Evolutionary conservation across 2,797 vertebrate genomes (phyloP), one percentile per base, ranked within the genome.

Genomic region (Mus caroli): DNA sequence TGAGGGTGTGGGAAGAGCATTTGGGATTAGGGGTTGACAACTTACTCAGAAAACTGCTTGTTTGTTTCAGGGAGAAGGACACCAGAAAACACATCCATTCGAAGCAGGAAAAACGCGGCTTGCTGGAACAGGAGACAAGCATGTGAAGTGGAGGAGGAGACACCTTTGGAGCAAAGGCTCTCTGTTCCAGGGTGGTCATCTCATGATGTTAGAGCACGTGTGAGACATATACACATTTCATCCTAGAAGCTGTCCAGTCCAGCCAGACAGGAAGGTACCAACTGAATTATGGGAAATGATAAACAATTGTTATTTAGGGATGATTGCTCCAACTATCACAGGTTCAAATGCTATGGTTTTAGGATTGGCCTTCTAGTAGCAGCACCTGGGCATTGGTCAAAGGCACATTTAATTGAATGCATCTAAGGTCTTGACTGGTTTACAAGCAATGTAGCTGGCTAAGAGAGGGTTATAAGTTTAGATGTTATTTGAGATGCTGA

Each of bases 301-400:
- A 71, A 15, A 2, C 12, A 4, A 52, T 62, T 77, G 12, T 28
- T 92, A 19, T 64, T 71, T 88, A 58, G 37, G 31, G 7, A 77
- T 62, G 37, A 43, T 83, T 62, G 37, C 15, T 62, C 40, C 62
- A 78, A 84, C 43, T 91, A 80, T 77, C 77, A 92, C 79, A 91
- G 26, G 90, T 80, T 88, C 80, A 86, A 78, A 62, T 34, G 43
- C 56, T 89, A 12, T 94, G 78, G 26, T 43, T 34, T 94, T 75
- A 78, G 69, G 54, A 52, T 69, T 95, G 93, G 43, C 67, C 94
- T 97, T 60, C 43, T 93, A 50, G 79, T 92, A 50, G 79, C 43
- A 82, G 9, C 14, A 67, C 19, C 22, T 46, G 14, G 56, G 87
- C 73, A 28, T 71, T 71, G 56, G 10, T 87, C 71, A 88, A 80